These are phyloP conservation scores for Galendromus occidentalis DNA, from an alignment of 1,140 invertebrate genomes.

Conservation along the genomic window DNA sequence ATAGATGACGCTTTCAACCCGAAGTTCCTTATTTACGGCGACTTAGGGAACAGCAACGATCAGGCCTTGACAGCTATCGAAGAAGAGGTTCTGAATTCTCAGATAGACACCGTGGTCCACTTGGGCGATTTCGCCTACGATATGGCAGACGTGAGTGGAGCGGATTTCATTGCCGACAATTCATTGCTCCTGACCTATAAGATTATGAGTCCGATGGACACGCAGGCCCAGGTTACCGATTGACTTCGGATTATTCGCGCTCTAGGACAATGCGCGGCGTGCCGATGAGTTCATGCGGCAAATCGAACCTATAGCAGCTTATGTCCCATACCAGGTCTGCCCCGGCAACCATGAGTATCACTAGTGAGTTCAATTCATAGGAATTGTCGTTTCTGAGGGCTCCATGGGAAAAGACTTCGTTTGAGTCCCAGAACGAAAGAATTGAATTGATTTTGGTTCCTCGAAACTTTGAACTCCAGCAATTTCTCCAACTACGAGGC, in stretches of 20 bases:
- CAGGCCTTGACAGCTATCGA: conserved; percentile 52
- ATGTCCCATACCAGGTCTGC: conserved; percentile 73
- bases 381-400: too few species aligned
- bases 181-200: too few species aligned
- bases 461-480: too few species aligned
- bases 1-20: conserved; percentile 35
- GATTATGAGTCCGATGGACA: too few species aligned
- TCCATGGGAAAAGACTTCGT: too few species aligned
- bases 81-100: conserved; percentile 48
- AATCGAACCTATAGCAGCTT: conserved; percentile 62
- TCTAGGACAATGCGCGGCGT: conserved; percentile 42
- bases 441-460: too few species aligned
- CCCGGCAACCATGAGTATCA: conserved; percentile 70
- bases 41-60: conserved; percentile 75
- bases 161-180: neutral
- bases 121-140: conserved; percentile 83
- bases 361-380: conserved; percentile 42
- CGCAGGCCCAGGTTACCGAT: too few species aligned
- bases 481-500: conserved; percentile 68
- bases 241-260: too few species aligned
- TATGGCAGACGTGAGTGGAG: conserved; percentile 38
- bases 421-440: too few species aligned
- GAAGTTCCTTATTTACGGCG: conserved; percentile 45
- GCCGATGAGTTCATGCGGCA: conserved; percentile 79
- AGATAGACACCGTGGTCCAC: conserved; percentile 71